Evolutionary conservation across 2,797 vertebrate species (phyloP).

Genomic region (Naso thynnoides): DNA sequence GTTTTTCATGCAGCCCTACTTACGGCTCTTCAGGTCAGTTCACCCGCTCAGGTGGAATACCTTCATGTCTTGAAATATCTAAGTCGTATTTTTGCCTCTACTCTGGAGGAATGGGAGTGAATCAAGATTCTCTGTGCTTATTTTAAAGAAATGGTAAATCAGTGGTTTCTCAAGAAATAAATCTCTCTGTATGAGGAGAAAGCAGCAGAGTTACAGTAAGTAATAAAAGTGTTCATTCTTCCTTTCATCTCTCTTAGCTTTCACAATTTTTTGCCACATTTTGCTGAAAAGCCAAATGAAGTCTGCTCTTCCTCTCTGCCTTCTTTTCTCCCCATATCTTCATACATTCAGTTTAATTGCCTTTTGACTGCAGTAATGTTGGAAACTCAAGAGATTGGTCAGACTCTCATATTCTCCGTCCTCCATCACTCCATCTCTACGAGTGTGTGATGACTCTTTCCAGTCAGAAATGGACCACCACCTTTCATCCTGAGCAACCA

Average conservation of each 20-base stretch:
- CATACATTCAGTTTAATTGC: background rate
- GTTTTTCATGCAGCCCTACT: too few species aligned
- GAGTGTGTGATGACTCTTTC: too few species aligned
- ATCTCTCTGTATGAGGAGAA: background rate
- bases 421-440: background rate
- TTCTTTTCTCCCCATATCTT: background rate
- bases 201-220: slow-evolving; percentile 1
- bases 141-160: too few species aligned
- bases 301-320: background rate
- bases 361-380: background rate
- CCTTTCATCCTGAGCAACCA: slow-evolving; percentile 10
- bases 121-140: too few species aligned
- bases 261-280: slow-evolving; percentile 1
- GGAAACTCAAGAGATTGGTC: too few species aligned
- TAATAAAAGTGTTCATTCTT: background rate
- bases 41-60: too few species aligned
- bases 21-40: too few species aligned
- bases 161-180: background rate
- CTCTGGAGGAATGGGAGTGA: too few species aligned
- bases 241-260: background rate
- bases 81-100: too few species aligned
- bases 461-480: background rate
- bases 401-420: background rate
- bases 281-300: background rate
- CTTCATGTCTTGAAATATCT: too few species aligned